Base-by-base conservation (phyloP, 2,113 vertebrate genomes). In the Synodontis membranacea region DNA sequence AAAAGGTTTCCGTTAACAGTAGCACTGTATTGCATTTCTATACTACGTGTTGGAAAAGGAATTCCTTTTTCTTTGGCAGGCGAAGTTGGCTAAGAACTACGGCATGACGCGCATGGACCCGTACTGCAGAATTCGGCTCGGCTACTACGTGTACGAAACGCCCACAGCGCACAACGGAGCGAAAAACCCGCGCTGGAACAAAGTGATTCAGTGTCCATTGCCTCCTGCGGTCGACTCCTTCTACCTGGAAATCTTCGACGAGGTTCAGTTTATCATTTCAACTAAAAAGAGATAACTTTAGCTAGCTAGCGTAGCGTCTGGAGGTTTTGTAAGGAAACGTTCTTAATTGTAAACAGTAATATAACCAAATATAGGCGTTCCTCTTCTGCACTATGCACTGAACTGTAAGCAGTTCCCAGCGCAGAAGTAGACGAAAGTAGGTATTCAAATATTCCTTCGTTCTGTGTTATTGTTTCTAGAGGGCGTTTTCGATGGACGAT, bases 71-170 rank as follows among this genome's bases (percentile, higher is more conserved):
- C 21, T 89, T 88, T 62, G 80, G 6, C 72, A 99, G 98, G 98
- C 97, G 39, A 99, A 99, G 91, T 86, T 99, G 87, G 98, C 98
- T 0, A 99, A 99, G 92, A 99, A 99, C 90, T 99, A 99, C 0
- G 98, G 98, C 0, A 97, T 99, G 97, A 99, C 98, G 0, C 97
- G 98, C 21, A 99, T 99, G 98, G 98, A 99, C 91, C 98, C 98
- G 0, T 99, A 99, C 86, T 99, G 98, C 83, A 94, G 98, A 3
- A 93, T 99, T 87, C 95, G 98, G 34, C 93, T 99, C 81, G 98
- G 98, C 0, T 98, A 98, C 0, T 97, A 98, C 0, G 97, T 99
- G 37, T 99, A 99, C 15, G 98, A 99, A 92, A 99, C 98, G 0
- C 97, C 97, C 2, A 99, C 98, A 0, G 98, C 98, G 8, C 98